Evolutionary conservation across 2,113 vertebrate species (phyloP), one percentile per base, ranked within the genome.

Genomic region (Patagioenas fasciata): DNA sequence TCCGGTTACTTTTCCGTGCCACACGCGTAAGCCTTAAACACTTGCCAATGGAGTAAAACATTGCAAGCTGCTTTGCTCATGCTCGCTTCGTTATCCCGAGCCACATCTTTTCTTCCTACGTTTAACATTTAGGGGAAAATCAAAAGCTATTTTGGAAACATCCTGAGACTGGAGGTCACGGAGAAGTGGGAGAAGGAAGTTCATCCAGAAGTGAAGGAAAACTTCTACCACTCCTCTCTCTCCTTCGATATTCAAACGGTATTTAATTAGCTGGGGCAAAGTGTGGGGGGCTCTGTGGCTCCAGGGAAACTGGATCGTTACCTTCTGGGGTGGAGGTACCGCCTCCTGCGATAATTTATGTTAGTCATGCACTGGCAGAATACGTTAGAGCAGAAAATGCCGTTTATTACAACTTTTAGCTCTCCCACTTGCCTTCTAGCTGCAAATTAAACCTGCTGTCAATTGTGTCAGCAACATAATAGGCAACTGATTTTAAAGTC

Each of bases 201-300:
- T 81, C 72, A 89, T 66, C 95, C 96, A 6, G 97, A 97, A 20
- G 65, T 95, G 70, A 50, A 93, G 31, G 93, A 95, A 88, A 97
- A 93, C 73, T 96, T 60, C 26, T 98, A 97, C 91, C 77, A 91
- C 19, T 48, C 94, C 16, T 88, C 93, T 0, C 65, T 98, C 50
- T 97, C 97, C 94, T 73, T 91, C 19, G 98, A 98, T 66, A 78
- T 98, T 62, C 97, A 97, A 93, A 94, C 88, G 98, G 98, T 98
- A 97, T 96, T 93, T 91, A 75, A 88, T 80, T 66, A 95, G 64
- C 50, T 47, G 74, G 78, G 87, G 64, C 34, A 74, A 67, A 58
- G 42, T 10, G 25, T 1, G 28, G 19, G n/a, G 62, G 36, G 66
- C 48, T 85, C 64, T 71, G 51, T 80, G 80, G 74, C 88, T 93